Base-by-base conservation (phyloP, 2,113 vertebrate genomes). In the Romanogobio albipinnatus region DNA sequence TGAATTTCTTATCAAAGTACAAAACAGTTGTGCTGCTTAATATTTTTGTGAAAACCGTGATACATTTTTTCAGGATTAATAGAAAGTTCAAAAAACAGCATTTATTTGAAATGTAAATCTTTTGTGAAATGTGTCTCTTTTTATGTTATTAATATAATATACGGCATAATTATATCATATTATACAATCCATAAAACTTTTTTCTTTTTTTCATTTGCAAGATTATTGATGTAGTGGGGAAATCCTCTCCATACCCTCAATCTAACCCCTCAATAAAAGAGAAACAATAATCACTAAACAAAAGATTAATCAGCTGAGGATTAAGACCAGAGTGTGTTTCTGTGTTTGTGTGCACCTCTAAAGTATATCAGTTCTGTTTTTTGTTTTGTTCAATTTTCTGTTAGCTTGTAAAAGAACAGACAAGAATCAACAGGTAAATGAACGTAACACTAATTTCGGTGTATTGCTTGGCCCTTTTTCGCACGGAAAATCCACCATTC, bases 261-360 rank as follows among this genome's bases (percentile, higher is more conserved):
- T 33, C 39, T 11, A 15, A 70, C 64, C 45, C 33, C 47, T 80
- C 19, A 43, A 53, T 24, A 74, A 70, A 84, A 61, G n/a, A 9
- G 64, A 45, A 47, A 78, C 45, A 85, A 71, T 68, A 82, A 66
- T 58, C 64, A 73, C 24, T 53, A 91, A 94, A 91, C 91, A 84
- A 89, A 91, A 92, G 88, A 91, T 92, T 85, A 89, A 62, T 89
- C 22, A 56, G 73, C 87, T 80, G 7, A 1, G 93, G 92, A 92
- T 94, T 93, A 89, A 77, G 29, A 22, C 10, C 2, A 51, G 14
- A 66, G 39, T 81, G 45, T 83, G 64, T 86, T 70, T 88, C 24
- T 51, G 74, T 33, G 73, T 33, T 76, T 76, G 47, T 17, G 26
- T 76, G 49, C 49, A 4, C 24, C 7, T 33, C 73, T 53, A 4